Evolutionary conservation across 1,140 invertebrate species (phyloP).

Genomic region (Ruditapes philippinarum): DNA sequence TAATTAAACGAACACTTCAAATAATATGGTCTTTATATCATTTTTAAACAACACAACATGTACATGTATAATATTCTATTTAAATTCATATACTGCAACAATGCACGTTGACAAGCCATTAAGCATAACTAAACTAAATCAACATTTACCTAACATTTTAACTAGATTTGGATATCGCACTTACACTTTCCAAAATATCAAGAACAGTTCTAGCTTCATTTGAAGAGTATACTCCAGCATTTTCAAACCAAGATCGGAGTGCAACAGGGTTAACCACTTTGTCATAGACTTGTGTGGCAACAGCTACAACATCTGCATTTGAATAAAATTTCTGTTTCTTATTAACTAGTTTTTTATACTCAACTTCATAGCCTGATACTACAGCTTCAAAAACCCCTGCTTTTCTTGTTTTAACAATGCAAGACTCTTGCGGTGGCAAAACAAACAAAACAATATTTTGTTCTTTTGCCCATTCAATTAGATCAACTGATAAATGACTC

Average conservation of each 20-base stretch:
- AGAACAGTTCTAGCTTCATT: background rate
- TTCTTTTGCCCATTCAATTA: background rate
- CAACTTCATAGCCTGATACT: background rate
- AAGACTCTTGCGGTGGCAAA: background rate
- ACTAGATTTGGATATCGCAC: background rate
- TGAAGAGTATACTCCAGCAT: background rate
- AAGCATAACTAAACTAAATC: background rate
- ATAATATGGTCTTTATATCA: too few species aligned
- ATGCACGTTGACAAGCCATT: background rate
- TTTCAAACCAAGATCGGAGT: background rate
- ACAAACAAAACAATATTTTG: background rate
- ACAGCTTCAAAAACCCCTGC: background rate
- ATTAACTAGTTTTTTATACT: background rate
- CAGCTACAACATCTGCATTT: background rate
- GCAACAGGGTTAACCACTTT: background rate
- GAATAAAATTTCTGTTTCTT: background rate
- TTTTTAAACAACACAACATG: too few species aligned
- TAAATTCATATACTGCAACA: background rate
- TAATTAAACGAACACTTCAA: too few species aligned
- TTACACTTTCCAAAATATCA: too few species aligned
- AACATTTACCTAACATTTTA: background rate
- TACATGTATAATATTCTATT: too few species aligned
- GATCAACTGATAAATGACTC: background rate
- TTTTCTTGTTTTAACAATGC: background rate
- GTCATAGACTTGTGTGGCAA: background rate